These are phyloP conservation scores for Drosophila sordidula DNA, from an alignment of 2,888 invertebrate genomes.

Conservation along the genomic window DNA sequence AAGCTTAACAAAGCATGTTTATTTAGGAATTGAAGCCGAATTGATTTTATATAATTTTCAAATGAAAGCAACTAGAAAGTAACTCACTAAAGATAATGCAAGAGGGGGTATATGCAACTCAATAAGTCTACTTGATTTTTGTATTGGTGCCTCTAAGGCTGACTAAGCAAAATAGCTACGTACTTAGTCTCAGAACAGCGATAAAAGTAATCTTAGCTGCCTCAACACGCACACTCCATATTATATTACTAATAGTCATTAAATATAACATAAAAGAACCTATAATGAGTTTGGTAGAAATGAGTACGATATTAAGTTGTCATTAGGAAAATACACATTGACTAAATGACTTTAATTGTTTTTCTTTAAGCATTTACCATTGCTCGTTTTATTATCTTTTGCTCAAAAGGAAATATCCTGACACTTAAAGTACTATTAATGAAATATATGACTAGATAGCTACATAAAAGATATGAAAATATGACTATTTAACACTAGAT, in stretches of 20 bases:
- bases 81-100: not conserved
- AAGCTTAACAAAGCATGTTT: slow-evolving; percentile 14
- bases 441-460: not conserved
- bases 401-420: not conserved
- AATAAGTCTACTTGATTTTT: too few species aligned
- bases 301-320: not conserved
- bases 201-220: too few species aligned
- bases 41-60: slow-evolving; percentile 13
- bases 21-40: slow-evolving; percentile 7
- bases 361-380: too few species aligned
- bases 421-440: not conserved
- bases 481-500: too few species aligned
- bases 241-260: not conserved
- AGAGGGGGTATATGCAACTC: not conserved
- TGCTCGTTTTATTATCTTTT: not conserved
- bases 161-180: too few species aligned
- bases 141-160: too few species aligned
- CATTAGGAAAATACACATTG: not conserved
- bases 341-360: not conserved
- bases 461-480: not conserved
- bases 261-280: not conserved
- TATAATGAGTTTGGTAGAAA: not conserved
- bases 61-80: not conserved
- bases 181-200: not conserved
- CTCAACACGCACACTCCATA: not conserved